Base-by-base conservation (phyloP, 2,797 vertebrate genomes). In the Enteromius radiatus region DNA sequence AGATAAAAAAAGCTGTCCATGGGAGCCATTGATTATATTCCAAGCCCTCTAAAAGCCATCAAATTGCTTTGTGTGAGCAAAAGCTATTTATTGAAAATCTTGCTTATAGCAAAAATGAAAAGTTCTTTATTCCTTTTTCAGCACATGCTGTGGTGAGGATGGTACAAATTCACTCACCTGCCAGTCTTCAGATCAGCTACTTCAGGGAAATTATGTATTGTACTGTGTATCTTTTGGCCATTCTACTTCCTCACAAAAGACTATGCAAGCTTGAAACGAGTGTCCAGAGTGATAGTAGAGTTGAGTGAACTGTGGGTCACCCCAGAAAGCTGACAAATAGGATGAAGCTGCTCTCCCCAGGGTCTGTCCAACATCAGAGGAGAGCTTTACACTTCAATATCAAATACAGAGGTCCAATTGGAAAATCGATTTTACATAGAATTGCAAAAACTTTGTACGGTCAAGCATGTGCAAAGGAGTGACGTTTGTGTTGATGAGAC, bases 201-300 rank as follows among this genome's bases (percentile, higher is more conserved):
- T 73, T 76, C 26, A 54, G 38, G 28, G 52, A 65, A 76, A 77
- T 41, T 21, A 28, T 77, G 54, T 8, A 70, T 80, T 81, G 67
- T 45, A 11, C 28, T 33, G 12, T 45, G 28, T 28, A 23, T 52
- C 75, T 82, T 69, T 74, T 71, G 9, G 52, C 19, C 64, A 78
- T 73, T 84, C 28, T 33, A 71, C 73, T 84, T 43, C 47, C 63
- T 80, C 69, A 73, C 83, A 80, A 78, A 43, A 76, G 65, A 84
- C 28, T 63, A 76, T 59, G 23, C 28, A 36, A 49, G 76, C 84
- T 76, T 31, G 70, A 76, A 79, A 85, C 63, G 12, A 64, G 43
- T 80, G 70, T 83, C 82, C 85, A 76, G 79, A 84, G 81, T 64
- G 79, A 85, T 78, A 84, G 82, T 69, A 81, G 81, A 85, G 81